Base-by-base conservation (phyloP, 2,888 invertebrate species). In the Lithophane semibrunnea region DNA sequence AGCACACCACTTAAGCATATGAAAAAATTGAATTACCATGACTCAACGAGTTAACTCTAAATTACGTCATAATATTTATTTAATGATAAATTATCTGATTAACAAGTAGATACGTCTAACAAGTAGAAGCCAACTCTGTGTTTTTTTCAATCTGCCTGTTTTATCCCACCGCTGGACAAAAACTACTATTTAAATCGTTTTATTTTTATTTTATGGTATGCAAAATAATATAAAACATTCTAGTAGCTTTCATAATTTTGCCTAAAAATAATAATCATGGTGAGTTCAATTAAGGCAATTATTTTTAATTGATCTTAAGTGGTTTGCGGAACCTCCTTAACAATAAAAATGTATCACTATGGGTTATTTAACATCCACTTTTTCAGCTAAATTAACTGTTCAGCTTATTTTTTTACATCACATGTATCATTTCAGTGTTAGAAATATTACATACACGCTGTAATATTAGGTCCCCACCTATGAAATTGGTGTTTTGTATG, bases 21-120 rank as follows among this genome's bases (percentile, higher is more conserved):
- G 52, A 86, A 85, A 86, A 86, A 84, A 69, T 79, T 78, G 81
- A 85, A 80, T 78, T 85, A 84, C 78, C 80, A 82, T 87, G 88
- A 86, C 75, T 87, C 85, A 88, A 84, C 80, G 3, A 78, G 65
- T 80, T 78, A 82, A 82, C 65, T 76, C 74, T 70, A 80, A 88
- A 88, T 84, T 74, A 88, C 87, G 85, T 87, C 84, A 86, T 81
- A 82, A 79, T 88, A 88, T 93, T 91, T 93, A 92, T 91, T 90
- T 91, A 90, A 92, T 89, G 92, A 93, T 93, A 92, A 91, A 91
- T 90, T 89, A 89, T 89, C 90, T 87, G 91, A 93, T 93, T 91
- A 91, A 87, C 87, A 86, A 83, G 75, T 84, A 85, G 77, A 82
- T 71, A 83, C 75, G 65, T 75, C 37, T 75, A 47, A 47, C 52